A percentile compares a stretch with the other conserved stretches of the same genome.
phyloP scores from a whole-genome alignment of 1,140 invertebrate genomes.

The Drosophila aff. region DNA sequence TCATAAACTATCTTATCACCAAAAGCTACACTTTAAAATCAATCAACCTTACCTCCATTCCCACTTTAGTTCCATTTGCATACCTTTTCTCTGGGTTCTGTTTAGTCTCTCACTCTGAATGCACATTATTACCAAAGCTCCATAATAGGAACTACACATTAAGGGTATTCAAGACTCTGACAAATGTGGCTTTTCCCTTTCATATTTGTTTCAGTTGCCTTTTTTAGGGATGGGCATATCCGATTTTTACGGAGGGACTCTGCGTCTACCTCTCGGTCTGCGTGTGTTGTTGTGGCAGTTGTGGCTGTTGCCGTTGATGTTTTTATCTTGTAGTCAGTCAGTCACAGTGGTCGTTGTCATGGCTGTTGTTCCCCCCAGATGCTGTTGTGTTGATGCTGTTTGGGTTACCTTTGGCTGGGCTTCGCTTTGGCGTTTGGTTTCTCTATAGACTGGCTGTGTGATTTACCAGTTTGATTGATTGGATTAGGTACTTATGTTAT shows the following conservation, averaged over 20 bases:
- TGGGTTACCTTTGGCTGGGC: conserved; percentile 60
- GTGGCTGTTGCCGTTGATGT: conserved; percentile 59
- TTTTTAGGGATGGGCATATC: conserved; percentile 83
- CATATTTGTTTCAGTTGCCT: conserved; percentile 44
- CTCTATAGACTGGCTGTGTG: conserved; percentile 70
- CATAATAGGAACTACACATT: conserved; percentile 14
- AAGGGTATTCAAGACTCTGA: conserved; percentile 44
- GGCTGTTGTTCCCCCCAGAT: conserved; percentile 54
- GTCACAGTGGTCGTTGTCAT: conserved; percentile 58
- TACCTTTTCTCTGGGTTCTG: conserved; percentile 4
- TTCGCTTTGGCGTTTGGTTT: conserved; percentile 56
- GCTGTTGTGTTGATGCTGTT: conserved; percentile 45
- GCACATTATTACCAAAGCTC: conserved; percentile 4
- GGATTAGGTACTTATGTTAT: conserved; percentile 84
- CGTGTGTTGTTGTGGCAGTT: conserved; percentile 47
- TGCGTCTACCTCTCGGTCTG: conserved; percentile 6
- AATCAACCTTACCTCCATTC: conserved; percentile 3
- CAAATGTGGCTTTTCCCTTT: conserved; percentile 46
- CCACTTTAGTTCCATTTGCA: conserved; percentile 3
- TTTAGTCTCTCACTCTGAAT: not conserved
- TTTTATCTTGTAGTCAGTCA: conserved; percentile 62
- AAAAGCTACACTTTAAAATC: conserved; percentile 2
- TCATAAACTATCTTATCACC: not conserved
- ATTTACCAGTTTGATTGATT: conserved; percentile 84
- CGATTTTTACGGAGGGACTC: conserved; percentile 61